Evolutionary conservation across 2,113 vertebrate species (phyloP), one percentile per base, ranked within the genome.

Genomic region (Nanger granti): DNA sequence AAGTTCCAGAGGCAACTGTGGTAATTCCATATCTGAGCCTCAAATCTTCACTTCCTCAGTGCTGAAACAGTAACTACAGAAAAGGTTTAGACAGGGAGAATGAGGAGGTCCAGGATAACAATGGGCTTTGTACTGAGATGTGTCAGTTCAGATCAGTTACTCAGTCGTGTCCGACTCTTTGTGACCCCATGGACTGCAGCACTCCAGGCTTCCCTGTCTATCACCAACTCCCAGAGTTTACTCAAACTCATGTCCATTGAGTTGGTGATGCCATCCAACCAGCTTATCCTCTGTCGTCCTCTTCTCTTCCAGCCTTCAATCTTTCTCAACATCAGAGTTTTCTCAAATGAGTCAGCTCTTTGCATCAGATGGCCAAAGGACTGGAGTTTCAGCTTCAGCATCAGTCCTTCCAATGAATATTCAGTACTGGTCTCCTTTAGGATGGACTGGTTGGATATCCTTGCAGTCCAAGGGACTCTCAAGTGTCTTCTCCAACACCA

Each of bases 141-240:
- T 55, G 28, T 73, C 69, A 24, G n/a, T 73, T 12, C 69, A 73
- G 20, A 41, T 41, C 69, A 73, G 20, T 73, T 3, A 20, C n/a
- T 73, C 20, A 12, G 20, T 24, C 5, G 0, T 37, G n/a, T 37
- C 20, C 0, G 3, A 41, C 3, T 73, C 69, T 73, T 73, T 41
- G 69, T 0, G 1, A 73, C 20, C 69, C 5, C n/a, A 41, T 41
- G 69, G 20, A 41, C 69, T 24, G n/a, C 37, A 6, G 3, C 20
- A 73, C 0, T 0, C 10, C 69, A 73, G 69, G n/a, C 5, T 7
- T 73, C 10, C 69, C 10, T 41, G 69, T 41, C 20, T 20, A 73
- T 13, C n/a, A 73, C 5, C 69, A 73, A 73, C n/a, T 41, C n/a
- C 69, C 0, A 0, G 5, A 73, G 69, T 24, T 73, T 24, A 41